Evolutionary conservation across 2,888 invertebrate species (phyloP).

Genomic region (Drosophila picticornis): DNA sequence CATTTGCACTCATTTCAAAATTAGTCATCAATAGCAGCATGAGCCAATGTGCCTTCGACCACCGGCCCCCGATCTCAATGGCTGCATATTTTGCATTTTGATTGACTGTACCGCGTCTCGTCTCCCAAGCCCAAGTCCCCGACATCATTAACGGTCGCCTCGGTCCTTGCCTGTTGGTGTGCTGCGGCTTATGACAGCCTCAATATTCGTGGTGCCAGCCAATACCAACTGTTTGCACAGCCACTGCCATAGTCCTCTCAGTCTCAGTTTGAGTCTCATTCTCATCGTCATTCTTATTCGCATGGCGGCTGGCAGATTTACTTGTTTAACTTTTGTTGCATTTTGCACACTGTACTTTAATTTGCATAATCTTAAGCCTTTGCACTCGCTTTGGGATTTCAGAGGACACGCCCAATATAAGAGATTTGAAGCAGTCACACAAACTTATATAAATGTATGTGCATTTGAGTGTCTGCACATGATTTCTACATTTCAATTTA

Average conservation of each 20-base stretch:
- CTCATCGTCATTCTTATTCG: constrained; percentile 9
- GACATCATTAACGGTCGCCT: constrained; percentile 65
- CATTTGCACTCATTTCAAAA: constrained; percentile 31
- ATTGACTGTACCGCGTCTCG: constrained; percentile 38
- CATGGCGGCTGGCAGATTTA: constrained; percentile 16
- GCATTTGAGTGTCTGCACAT: background rate
- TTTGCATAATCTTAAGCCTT: constrained; percentile 75
- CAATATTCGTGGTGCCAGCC: constrained; percentile 40
- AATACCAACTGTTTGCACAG: constrained; percentile 40
- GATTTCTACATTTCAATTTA: constrained; percentile 37
- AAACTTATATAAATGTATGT: background rate
- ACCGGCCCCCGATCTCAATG: background rate
- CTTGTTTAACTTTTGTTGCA: constrained; percentile 70
- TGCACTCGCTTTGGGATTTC: constrained; percentile 68
- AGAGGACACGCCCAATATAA: constrained; percentile 43
- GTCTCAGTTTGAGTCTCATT: background rate
- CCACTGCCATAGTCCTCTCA: background rate
- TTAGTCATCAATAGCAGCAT: constrained; percentile 43
- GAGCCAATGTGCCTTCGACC: background rate
- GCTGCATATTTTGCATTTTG: constrained; percentile 66
- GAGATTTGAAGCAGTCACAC: background rate
- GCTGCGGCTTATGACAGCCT: constrained; percentile 20
- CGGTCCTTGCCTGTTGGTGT: background rate
- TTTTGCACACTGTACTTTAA: constrained; percentile 75
- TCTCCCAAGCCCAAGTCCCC: constrained; percentile 54